Evolutionary conservation across 2,888 invertebrate species (phyloP).

Genomic region (Nomada lathburiana): DNA sequence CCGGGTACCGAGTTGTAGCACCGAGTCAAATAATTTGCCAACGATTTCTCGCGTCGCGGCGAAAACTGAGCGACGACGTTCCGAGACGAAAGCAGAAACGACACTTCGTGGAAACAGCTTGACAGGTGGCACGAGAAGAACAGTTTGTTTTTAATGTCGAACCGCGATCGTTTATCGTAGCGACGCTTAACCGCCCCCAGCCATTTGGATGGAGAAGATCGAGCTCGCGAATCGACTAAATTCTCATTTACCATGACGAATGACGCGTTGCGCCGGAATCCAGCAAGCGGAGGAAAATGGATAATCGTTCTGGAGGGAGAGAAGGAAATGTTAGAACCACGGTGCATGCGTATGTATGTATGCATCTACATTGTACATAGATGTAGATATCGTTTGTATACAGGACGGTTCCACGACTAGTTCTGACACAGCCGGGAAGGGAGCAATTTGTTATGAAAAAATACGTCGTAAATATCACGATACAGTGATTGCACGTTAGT

Average conservation of each 20-base stretch:
- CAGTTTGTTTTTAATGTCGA: slow-evolving; percentile 69
- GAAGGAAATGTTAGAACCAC: no score
- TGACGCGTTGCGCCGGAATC: not conserved
- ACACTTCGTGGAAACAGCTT: slow-evolving; percentile 10
- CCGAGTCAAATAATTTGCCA: not conserved
- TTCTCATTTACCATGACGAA: slow-evolving; percentile 37
- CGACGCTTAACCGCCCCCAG: slow-evolving; percentile 64
- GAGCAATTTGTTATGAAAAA: no score
- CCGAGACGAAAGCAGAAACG: not conserved
- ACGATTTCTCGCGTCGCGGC: not conserved
- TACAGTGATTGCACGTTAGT: no score
- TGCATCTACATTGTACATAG: no score
- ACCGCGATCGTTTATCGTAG: slow-evolving; percentile 75
- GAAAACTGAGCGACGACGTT: not conserved
- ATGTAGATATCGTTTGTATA: no score
- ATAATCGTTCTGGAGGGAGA: no score
- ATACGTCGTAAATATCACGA: no score
- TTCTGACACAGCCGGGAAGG: no score
- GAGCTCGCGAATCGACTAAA: slow-evolving; percentile 65
- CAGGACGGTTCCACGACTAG: no score
- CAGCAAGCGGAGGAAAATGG: no score
- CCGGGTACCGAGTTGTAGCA: no score
- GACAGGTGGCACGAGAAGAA: slow-evolving; percentile 53
- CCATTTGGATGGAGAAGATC: slow-evolving; percentile 68
- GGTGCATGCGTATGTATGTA: no score